These are phyloP conservation scores for Chaetodon auriga DNA, from an alignment of 2,113 vertebrate genomes.

Conservation along the genomic window DNA sequence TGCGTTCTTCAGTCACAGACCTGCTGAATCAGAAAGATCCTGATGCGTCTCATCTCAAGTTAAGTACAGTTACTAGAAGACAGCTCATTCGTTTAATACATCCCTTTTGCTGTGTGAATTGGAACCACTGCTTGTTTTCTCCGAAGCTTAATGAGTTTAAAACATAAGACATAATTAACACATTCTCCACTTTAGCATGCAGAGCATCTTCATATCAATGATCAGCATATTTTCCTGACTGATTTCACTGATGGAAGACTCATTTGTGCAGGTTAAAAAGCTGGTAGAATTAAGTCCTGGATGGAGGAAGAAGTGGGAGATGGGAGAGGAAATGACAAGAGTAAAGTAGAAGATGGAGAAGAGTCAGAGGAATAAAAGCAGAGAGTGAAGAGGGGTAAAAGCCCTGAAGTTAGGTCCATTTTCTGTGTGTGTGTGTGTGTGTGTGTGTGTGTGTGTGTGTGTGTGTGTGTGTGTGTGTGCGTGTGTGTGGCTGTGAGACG, in stretches of 20 bases:
- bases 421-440: slow-evolving; percentile 27
- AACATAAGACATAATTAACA: neutral
- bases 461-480: slow-evolving; percentile 26
- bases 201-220: neutral
- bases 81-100: neutral
- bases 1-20: neutral
- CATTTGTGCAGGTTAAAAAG: neutral
- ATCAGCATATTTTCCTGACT: neutral
- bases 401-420: slow-evolving; percentile 36
- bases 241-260: neutral
- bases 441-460: slow-evolving; percentile 26
- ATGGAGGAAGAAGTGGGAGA: slow-evolving; percentile 11
- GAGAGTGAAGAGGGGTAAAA: slow-evolving; percentile 49
- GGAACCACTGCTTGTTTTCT: neutral
- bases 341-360: neutral
- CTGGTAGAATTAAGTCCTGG: neutral
- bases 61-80: neutral
- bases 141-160: neutral
- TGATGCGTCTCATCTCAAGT: neutral
- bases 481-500: slow-evolving; percentile 86
- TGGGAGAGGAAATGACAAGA: neutral
- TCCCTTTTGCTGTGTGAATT: neutral
- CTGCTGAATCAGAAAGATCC: neutral
- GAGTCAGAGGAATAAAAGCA: slow-evolving; percentile 16
- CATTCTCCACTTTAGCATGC: neutral